Base-by-base conservation (phyloP, 2,888 invertebrate genomes). In the Xanthorhoe spadicearia region DNA sequence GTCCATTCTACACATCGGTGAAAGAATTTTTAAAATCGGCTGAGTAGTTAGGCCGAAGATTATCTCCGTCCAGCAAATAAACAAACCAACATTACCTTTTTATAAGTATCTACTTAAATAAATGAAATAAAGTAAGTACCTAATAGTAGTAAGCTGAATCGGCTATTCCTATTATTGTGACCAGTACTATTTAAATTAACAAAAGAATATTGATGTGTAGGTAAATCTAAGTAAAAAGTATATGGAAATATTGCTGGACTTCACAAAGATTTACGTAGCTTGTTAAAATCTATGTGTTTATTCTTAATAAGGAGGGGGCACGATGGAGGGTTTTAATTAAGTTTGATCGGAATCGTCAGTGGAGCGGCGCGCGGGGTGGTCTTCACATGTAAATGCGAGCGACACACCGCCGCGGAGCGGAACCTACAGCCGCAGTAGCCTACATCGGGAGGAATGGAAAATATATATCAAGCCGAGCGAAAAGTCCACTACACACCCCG, bases 401-500 rank as follows among this genome's bases (percentile, higher is more conserved):
- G 75, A 78, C 81, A 79, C 81, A 66, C 63, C 71, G 77, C 77
- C 78, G 74, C 79, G 76, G 81, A 78, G 83, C 84, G 85, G 84
- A 87, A 85, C 87, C 85, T 85, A 85, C 84, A 81, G 85, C 83
- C 86, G 84, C 85, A 85, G 88, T 83, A 86, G 87, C 88, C 88
- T 83, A 86, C 85, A 83, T 87, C 83, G 89, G 88, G 89, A 89
- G 90, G 87, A 90, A 90, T 90, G 89, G 91, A 91, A 92, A 92
- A 90, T 92, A 91, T 92, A 90, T 89, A 91, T 88, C 87, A 90
- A 89, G 89, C 89, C 84, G 87, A 90, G 90, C 90, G 92, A 92
- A 90, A 91, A 92, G 92, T 92, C 93, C 92, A 92, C 91, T 92
- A 90, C 87, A 87, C 90, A 86, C 90, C 89, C 89, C 75, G 69